phyloP scores from a whole-genome alignment of 2,113 vertebrate species.

The Polyodon spathula region DNA sequence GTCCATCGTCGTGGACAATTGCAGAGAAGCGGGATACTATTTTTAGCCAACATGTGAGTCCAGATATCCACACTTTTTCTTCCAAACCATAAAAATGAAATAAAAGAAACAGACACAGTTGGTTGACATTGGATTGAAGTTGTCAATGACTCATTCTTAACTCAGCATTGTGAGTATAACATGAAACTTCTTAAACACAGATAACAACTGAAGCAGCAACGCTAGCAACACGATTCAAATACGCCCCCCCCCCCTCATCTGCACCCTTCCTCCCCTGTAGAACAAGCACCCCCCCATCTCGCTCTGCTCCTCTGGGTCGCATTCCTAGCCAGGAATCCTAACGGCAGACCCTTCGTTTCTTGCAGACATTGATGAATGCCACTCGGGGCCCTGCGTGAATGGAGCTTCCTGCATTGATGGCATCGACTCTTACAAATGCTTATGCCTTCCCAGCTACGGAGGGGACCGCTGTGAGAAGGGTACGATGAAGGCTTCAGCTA shows the following conservation, averaged over 20 bases:
- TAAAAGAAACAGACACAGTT: no score
- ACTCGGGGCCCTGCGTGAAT: constrained; percentile 89
- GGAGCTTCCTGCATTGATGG: constrained; percentile 93
- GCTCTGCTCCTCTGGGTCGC: constrained; percentile 26
- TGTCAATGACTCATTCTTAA: no score
- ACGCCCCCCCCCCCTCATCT: constrained; percentile 15
- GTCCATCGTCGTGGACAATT: no score
- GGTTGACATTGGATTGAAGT: no score
- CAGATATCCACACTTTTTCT: no score
- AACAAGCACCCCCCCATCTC: constrained; percentile 16
- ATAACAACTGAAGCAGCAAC: constrained; percentile 35
- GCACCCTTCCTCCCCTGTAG: constrained; percentile 7
- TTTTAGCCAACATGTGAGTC: no score
- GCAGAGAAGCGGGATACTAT: no score
- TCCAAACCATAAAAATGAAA: no score
- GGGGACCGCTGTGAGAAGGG: constrained; percentile 90
- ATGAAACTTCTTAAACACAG: no score
- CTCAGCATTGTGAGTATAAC: no score
- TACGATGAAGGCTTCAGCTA: constrained; percentile 90
- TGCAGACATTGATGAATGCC: constrained; percentile 94
- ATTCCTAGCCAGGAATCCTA: constrained; percentile 54
- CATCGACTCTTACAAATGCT: constrained; percentile 91
- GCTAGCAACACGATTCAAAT: constrained; percentile 35
- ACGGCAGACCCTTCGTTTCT: constrained; percentile 78
- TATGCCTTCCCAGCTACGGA: constrained; percentile 98